Evolutionary conservation across 1,140 invertebrate species (phyloP), one percentile per base, ranked within the genome.

Genomic region (Micrasema longulum): DNA sequence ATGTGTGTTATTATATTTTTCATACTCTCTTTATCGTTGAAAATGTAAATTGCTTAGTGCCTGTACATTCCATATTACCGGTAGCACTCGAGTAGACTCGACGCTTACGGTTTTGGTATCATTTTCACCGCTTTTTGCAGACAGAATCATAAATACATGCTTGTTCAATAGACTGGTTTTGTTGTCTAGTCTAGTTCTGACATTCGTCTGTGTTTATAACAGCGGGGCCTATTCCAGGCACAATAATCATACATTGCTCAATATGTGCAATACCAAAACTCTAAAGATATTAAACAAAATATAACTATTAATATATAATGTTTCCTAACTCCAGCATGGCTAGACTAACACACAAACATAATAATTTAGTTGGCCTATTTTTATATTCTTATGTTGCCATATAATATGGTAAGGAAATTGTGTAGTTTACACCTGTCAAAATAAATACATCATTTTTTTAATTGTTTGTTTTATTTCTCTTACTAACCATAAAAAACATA

Each of bases 381-480:
- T 64, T 64, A 70, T 71, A 71, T 64, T 60, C 14, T 71, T 71
- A 22, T 71, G 69, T 71, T 71, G 69, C 69, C 69, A 71, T 71
- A 71, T 71, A 71, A 71, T n/a, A 55, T 66, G 69, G 69, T 63
- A 63, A 52, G 57, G 16, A 70, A 35, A 48, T 52, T 64, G 57
- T 63, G 57, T 70, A 64, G 55, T 53, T 45, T 69, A 41, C 67
- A 62, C 52, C 48, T 23, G 52, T 68, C 66, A 68, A 68, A 41
- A 70, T 62, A 62, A 70, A 70, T 50, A 63, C 16, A 63, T 63
- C n/a, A 36, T 50, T 63, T 52, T 63, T 63, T 47, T 63, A 63
- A 16, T 48, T 31, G 14, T 7, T 16, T 50, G 68, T 70, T 70
- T 70, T 38, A 63, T 52, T 69, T 62, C n/a, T n/a, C n/a, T n/a